Evolutionary conservation across 2,888 invertebrate species (phyloP).

Genomic region (Nephrotoma appendiculata): DNA sequence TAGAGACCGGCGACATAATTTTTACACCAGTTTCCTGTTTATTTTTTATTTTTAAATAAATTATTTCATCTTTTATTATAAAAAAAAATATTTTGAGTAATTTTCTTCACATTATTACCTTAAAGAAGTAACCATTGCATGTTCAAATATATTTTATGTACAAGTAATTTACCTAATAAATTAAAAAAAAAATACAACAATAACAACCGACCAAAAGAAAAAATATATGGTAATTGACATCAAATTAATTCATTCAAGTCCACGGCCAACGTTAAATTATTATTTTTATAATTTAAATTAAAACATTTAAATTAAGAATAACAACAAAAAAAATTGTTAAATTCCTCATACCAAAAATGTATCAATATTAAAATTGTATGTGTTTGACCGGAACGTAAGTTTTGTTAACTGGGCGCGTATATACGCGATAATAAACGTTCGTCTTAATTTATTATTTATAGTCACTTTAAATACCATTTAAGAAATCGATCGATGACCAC

Average conservation of each 20-base stretch:
- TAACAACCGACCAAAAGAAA: neutral
- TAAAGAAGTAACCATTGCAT: neutral
- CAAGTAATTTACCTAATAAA: neutral
- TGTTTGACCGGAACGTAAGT: neutral
- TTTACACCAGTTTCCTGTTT: neutral
- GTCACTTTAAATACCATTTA: neutral
- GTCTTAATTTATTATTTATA: neutral
- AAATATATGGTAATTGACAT: neutral
- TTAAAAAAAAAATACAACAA: neutral
- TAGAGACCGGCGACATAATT: neutral
- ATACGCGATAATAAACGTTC: neutral
- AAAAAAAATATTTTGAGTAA: neutral
- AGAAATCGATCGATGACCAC: neutral
- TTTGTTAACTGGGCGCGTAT: neutral
- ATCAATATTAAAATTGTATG: neutral
- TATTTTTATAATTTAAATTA: neutral
- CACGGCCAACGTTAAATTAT: neutral
- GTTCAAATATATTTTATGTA: neutral
- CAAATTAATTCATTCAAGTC: neutral
- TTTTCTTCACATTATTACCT: neutral
- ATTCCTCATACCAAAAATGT: neutral
- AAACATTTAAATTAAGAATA: neutral
- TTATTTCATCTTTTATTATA: neutral
- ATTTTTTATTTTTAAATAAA: neutral
- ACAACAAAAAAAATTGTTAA: neutral